Conservation (phyloP, 2,888 invertebrate species). For the Melanostoma mellinum region DNA sequence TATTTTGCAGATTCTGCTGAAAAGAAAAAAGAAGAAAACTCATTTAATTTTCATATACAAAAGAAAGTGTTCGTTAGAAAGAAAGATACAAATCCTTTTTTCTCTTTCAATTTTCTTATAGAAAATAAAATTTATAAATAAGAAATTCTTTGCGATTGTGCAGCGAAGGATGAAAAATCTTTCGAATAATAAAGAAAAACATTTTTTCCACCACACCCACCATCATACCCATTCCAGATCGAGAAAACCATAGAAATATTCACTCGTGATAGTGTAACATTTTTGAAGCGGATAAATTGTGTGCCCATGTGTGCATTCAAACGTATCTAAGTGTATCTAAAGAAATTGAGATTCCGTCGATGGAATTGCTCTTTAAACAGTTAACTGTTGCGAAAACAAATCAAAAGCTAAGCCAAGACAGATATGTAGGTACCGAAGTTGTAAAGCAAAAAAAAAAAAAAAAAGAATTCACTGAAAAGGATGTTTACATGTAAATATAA, state of each 20-base stretch:
- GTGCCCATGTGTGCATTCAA: constrained; percentile 58
- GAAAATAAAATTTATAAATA: constrained; percentile 7
- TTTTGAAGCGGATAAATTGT: constrained; percentile 49
- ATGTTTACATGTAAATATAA: constrained; percentile 26
- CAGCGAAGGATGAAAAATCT: constrained; percentile 16
- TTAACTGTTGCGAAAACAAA: constrained; percentile 60
- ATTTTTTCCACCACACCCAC: no score
- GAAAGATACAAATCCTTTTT: constrained; percentile 9
- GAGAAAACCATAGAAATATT: neutral
- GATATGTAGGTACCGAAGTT: neutral
- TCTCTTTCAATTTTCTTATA: no score
- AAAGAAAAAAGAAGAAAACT: constrained; percentile 6
- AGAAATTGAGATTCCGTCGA: constrained; percentile 54
- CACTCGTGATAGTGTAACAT: neutral
- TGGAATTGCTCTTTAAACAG: constrained; percentile 61
- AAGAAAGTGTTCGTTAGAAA: constrained; percentile 16
- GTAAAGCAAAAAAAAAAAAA: constrained; percentile 2
- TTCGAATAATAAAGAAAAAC: neutral
- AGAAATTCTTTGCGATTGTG: constrained; percentile 25
- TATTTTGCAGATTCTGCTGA: constrained; percentile 31
- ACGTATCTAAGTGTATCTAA: constrained; percentile 34
- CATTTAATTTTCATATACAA: constrained; percentile 33
- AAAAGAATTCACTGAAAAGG: constrained; percentile 37
- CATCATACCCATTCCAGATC: no score
- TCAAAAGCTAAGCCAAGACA: constrained; percentile 34